Evolutionary conservation across 2,888 invertebrate genomes (phyloP).

Genomic region (Drosophila meridionalis): DNA sequence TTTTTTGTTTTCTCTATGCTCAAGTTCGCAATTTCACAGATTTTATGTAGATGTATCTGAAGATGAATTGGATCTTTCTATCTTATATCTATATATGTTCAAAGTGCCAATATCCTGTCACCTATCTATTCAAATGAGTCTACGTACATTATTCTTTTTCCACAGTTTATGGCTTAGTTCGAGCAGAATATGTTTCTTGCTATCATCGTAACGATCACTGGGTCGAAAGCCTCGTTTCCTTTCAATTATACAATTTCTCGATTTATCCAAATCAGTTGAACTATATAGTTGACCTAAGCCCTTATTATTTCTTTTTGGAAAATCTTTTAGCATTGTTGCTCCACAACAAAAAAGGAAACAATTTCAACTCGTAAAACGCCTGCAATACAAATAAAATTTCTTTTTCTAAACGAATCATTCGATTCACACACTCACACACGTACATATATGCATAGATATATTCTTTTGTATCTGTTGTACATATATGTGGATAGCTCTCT

Average conservation of each 20-base stretch:
- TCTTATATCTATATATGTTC: neutral
- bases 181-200: slow-evolving; percentile 92
- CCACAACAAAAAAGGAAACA: neutral
- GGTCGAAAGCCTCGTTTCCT: slow-evolving; percentile 93
- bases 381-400: slow-evolving; percentile 35
- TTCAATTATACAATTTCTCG: slow-evolving; percentile 87
- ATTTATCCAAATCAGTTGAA: slow-evolving; percentile 16
- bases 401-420: slow-evolving; percentile 20
- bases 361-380: slow-evolving; percentile 22
- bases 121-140: neutral
- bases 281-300: slow-evolving; percentile 2
- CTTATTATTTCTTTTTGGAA: slow-evolving; percentile 26
- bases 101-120: neutral
- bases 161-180: slow-evolving; percentile 92
- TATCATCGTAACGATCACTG: slow-evolving; percentile 92
- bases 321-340: slow-evolving; percentile 40
- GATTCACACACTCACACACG: slow-evolving; percentile 17
- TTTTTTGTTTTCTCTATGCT: slow-evolving; percentile 45
- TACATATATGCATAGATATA: neutral
- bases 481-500: slow-evolving; percentile 24
- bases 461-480: slow-evolving; percentile 12
- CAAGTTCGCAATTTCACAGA: neutral
- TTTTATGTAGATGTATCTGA: neutral
- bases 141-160: slow-evolving; percentile 87
- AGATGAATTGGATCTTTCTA: neutral